phyloP scores from a whole-genome alignment of 2,888 invertebrate genomes.

The Drosophila quinaria region DNA sequence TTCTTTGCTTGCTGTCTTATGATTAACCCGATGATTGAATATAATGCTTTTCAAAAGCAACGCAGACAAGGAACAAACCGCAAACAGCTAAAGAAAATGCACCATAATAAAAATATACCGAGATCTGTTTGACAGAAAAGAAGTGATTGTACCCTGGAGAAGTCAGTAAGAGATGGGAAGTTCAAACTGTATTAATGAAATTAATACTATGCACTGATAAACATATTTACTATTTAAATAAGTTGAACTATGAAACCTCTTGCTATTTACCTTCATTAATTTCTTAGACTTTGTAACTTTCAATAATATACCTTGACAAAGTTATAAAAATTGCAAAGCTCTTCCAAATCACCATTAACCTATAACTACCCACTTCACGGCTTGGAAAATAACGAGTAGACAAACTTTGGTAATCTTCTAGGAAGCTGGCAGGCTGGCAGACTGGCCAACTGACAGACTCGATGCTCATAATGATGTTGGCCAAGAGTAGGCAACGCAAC shows the following conservation, averaged over 20 bases:
- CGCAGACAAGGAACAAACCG: conserved; percentile 41
- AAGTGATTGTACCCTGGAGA: conserved; percentile 21
- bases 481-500: conserved; percentile 31
- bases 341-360: conserved; percentile 31
- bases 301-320: neutral
- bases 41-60: conserved; percentile 49
- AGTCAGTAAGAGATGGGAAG: neutral
- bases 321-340: conserved; percentile 3
- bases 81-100: conserved; percentile 34
- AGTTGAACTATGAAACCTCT: neutral
- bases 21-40: conserved; percentile 62
- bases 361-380: conserved; percentile 30
- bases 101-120: neutral
- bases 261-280: neutral
- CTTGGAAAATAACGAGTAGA: conserved; percentile 14
- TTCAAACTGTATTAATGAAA: neutral
- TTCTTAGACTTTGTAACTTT: neutral
- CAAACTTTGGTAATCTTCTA: conserved; percentile 49
- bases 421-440: neutral
- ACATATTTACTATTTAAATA: too few relatives aligned
- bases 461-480: conserved; percentile 56
- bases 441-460: conserved; percentile 33
- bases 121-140: neutral
- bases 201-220: neutral
- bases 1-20: conserved; percentile 43